Evolutionary conservation across 2,113 vertebrate species (phyloP), one percentile per base, ranked within the genome.

Genomic region (Dicentrarchus labrax): DNA sequence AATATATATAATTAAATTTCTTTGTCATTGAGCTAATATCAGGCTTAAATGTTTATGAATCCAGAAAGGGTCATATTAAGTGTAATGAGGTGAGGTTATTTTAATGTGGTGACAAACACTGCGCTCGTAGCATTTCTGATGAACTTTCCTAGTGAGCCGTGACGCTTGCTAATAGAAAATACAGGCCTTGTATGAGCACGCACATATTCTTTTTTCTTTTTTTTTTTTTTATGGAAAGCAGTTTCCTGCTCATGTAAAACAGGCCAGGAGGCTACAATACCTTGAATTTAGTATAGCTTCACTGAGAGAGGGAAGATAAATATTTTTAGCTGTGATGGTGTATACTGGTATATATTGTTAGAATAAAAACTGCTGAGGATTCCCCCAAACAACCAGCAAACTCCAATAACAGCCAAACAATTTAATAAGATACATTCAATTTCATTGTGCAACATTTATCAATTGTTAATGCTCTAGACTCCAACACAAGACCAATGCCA

Each of bases 391-490:
- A 89, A 80, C 41, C 75, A 22, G 54, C 74, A 86, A 86, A 80
- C 72, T 84, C 86, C 89, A 83, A 17, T 78, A 88, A 91, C 89
- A 92, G 88, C 84, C 91, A 93, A 92, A 92, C 88, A 84, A 85
- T 95, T 95, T 95, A 96, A 95, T 95, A 91, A 95, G 94, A 95
- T 95, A 96, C 95, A 96, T 96, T 96, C 95, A 96, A 90, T 94
- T 95, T 94, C 92, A 94, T 90, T 96, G 95, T 96, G 95, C 95
- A 95, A 95, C 90, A 90, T 95, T 92, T 94, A 86, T 92, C 93
- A 84, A 90, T 91, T 90, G 86, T 87, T 89, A 86, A 83, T 86
- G 88, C 84, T 88, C 84, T 84, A 65, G 69, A 80, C 80, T 91
- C 86, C 87, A 80, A 86, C 85, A 85, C 84, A 70, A 93, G 84